Evolutionary conservation across 64 coral and sea anemone species (phyloP).

Genomic region (Montipora cactus): DNA sequence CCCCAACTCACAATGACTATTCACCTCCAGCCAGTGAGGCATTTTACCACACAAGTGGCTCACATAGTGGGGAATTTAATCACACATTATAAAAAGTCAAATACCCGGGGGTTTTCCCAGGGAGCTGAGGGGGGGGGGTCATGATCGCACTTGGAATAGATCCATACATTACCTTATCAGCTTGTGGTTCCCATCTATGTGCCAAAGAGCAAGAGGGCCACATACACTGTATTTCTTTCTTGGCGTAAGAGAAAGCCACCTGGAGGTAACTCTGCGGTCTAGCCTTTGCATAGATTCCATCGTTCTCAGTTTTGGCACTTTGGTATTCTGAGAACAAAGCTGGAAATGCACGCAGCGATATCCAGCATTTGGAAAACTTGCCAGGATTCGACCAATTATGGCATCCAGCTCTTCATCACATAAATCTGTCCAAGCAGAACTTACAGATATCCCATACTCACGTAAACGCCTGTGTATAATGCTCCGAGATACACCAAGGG

Average conservation of each 20-base stretch:
- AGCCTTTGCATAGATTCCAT: not conserved
- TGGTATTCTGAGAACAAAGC: not conserved
- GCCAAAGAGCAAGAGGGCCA: slow-evolving; percentile 19
- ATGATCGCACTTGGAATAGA: too few species aligned
- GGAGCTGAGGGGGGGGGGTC: too few species aligned
- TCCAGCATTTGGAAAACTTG: not conserved
- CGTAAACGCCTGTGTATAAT: not conserved
- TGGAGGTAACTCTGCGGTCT: not conserved
- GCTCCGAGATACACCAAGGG: not conserved
- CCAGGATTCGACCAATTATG: not conserved
- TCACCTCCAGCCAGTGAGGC: not conserved
- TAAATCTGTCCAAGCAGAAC: not conserved
- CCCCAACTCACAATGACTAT: too few species aligned
- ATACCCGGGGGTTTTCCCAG: too few species aligned
- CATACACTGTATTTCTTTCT: not conserved
- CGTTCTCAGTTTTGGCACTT: not conserved
- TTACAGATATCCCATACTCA: too few species aligned
- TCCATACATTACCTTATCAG: not conserved
- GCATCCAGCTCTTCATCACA: not conserved
- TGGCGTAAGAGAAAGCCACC: not conserved
- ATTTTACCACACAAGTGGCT: not conserved
- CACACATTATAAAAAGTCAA: too few species aligned
- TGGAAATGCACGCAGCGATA: too few species aligned
- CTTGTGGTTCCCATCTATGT: slow-evolving; percentile 15
- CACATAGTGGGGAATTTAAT: not conserved